Evolutionary conservation across 2,113 vertebrate genomes (phyloP), one percentile per base, ranked within the genome.

Genomic region (Hydropotes inermis): DNA sequence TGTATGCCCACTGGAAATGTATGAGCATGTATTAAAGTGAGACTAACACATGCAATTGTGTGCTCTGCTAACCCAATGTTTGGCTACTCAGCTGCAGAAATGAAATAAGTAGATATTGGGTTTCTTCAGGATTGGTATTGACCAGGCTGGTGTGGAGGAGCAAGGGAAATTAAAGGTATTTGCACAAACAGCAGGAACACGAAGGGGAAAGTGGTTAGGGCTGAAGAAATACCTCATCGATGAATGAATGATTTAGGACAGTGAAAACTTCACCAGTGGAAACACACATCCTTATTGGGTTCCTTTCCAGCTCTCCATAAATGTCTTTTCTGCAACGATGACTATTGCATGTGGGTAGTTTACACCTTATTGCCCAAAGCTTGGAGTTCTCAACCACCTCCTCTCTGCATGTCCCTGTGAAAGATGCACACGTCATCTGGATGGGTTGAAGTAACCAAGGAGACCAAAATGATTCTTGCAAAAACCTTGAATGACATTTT

Each of bases 381-480:
- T 74, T 82, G 30, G 19, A 52, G 43, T 82, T 95, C 91, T 88
- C 86, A 45, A 14, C 61, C 84, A 33, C 36, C 52, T 36, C 57
- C 55, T 82, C 21, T 16, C n/a, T n/a, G 36, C 6, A 1, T 2
- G 54, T 36, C 50, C 88, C 94, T 54, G 30, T 54, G 83, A 78
- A 95, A 82, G 87, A 67, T 5, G 21, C 27, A 30, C 89, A 39
- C 11, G 15, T 96, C 87, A 28, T 92, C 94, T 81, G 64, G 54
- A 47, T 78, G 45, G 33, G 61, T 28, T 25, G 74, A 84, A 52
- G 84, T 95, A 96, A 95, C 95, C 96, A 90, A 89, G 95, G 92
- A 98, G 96, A 98, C 79, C 30, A 19, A 94, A 87, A 76, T 33
- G 61, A 96, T 85, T 92, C 74, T 55, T 78, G 57, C 30, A 47